These are phyloP conservation scores for Holothuria glaberrima DNA, from an alignment of 35 echinoderm and acorn worm species.

Conservation along the genomic window DNA sequence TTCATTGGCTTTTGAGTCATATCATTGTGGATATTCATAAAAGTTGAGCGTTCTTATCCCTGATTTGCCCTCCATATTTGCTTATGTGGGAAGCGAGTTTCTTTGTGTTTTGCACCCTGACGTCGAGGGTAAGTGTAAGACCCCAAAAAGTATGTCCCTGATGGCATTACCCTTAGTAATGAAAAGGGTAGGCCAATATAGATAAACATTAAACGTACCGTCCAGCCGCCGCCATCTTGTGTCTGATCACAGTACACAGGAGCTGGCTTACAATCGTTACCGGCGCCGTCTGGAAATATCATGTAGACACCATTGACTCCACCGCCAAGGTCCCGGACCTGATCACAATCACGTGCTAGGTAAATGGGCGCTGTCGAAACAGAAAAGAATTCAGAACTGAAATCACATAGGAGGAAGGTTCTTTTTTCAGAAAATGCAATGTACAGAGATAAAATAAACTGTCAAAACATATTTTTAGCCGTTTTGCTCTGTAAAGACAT, in stretches of 20 bases:
- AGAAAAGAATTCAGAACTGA: background rate
- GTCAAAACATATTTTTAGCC: background rate
- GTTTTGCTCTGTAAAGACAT: background rate
- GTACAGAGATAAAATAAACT: background rate
- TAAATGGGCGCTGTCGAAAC: slow-evolving; percentile 62
- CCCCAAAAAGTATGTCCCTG: too few relatives aligned
- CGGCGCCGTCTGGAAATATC: slow-evolving; percentile 61
- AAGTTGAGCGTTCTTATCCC: too few relatives aligned
- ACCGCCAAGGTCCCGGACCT: slow-evolving; percentile 83
- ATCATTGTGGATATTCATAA: too few relatives aligned
- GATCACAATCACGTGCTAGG: slow-evolving; percentile 78
- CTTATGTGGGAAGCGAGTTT: too few relatives aligned
- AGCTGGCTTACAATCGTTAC: slow-evolving; percentile 53
- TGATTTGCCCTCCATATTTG: too few relatives aligned
- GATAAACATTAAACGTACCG: slow-evolving; percentile 53
- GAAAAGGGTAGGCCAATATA: too few relatives aligned
- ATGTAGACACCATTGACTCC: slow-evolving; percentile 82
- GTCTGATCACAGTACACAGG: slow-evolving; percentile 87
- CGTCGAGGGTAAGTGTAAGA: too few relatives aligned
- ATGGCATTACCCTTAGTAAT: too few relatives aligned
- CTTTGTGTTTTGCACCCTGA: too few relatives aligned
- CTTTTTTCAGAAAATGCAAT: background rate
- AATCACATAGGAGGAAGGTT: background rate
- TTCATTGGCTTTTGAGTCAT: too few relatives aligned
- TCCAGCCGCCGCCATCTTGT: slow-evolving; percentile 84